Base-by-base conservation (phyloP, 2,888 invertebrate species). In the Drosophila fulvimacula region DNA sequence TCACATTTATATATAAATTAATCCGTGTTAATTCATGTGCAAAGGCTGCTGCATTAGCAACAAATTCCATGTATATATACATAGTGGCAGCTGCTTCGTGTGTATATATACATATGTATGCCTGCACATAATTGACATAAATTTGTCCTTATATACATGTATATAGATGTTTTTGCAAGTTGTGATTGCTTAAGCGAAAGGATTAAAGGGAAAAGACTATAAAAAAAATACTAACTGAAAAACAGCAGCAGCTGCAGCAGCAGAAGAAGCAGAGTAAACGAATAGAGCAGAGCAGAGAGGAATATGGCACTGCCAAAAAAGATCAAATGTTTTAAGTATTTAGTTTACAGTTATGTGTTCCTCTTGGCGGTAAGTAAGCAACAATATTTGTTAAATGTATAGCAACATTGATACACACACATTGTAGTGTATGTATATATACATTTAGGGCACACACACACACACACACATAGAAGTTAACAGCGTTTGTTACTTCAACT, bases 251-350 rank as follows among this genome's bases (percentile, higher is more conserved):
- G 17, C 6, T 15, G 38, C 2, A 15, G 44, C 1, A 44, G 9
- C 15, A 44, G n/a, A 27, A 27, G 27, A 36, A 44, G n/a, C 27
- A 27, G 27, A 32, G 58, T 38, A 65, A 27, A 52, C 13, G 34
- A 19, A 15, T 10, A 17, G 36, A 24, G 32, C 24, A 24, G 72
- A 58, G 44, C 44, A 19, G n/a, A 46, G 48, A 41, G 49, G 55
- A 69, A 24, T 46, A 92, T 92, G 92, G 92, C 92, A 77, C 74
- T 92, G 82, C 88, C 92, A 48, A 92, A 92, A 89, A 88, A 92
- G 76, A 92, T 92, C 64, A 92, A 92, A 87, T 92, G 92, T 85
- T 92, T 92, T 82, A 93, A 92, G 83, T 92, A 92, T 81, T 90
- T 92, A 66, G 92, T 92, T 80, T 92, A 92, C 82, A 92, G 92